phyloP scores from a whole-genome alignment of 2,113 vertebrate species.

The Chionomys nivalis region DNA sequence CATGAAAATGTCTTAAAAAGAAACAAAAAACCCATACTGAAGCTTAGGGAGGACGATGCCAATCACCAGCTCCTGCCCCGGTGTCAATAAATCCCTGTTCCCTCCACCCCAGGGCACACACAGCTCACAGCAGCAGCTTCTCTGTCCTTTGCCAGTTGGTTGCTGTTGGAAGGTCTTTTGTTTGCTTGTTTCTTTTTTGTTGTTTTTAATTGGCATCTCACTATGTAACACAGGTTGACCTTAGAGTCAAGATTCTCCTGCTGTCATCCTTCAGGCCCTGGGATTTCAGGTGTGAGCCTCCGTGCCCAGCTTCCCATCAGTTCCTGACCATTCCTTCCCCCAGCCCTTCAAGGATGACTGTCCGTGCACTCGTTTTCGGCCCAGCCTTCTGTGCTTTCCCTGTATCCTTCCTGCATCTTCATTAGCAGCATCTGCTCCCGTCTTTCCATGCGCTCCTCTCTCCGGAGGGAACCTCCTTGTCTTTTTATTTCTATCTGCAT shows the following conservation, averaged over 20 bases:
- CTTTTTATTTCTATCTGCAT: conserved; percentile 24
- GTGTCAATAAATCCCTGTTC: background rate
- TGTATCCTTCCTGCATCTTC: background rate
- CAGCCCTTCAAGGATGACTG: background rate
- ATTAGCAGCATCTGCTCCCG: background rate
- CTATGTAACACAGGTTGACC: background rate
- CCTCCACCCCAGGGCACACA: background rate
- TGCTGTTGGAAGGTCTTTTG: background rate
- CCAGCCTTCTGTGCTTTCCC: background rate
- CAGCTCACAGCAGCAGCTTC: background rate
- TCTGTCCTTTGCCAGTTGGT: background rate
- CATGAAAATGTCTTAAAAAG: background rate
- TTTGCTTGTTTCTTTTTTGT: too few relatives aligned
- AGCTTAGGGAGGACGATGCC: background rate
- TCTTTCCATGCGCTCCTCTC: background rate
- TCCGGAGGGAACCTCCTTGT: background rate
- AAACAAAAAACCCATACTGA: background rate
- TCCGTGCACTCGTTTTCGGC: accelerated
- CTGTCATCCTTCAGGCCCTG: background rate
- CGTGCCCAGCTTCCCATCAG: background rate
- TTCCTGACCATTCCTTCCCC: background rate
- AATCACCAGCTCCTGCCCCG: background rate
- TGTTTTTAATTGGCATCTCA: background rate
- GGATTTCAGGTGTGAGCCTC: background rate
- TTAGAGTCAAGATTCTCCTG: background rate